Evolutionary conservation across 2,888 invertebrate species (phyloP), one percentile per base, ranked within the genome.

Genomic region (Cantharis rufa): DNA sequence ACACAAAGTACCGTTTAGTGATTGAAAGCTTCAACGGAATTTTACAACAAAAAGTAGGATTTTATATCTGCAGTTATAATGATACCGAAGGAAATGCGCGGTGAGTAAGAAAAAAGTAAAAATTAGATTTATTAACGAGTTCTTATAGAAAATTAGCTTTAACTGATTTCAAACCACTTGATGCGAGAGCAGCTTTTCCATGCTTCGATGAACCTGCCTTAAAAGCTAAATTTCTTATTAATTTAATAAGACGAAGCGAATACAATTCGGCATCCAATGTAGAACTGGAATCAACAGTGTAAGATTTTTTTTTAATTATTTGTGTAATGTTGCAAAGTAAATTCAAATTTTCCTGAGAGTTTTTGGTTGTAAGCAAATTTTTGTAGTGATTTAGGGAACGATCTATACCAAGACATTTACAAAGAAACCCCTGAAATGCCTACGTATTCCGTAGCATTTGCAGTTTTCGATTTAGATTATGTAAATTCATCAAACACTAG

Each of bases 391-490:
- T 66, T 77, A 24, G 72, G 74, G 18, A 27, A 64, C 15, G 76
- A 70, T n/a, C 63, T 73, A 10, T 71, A 71, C 15, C 27, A 72
- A 24, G 78, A 78, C 10, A 71, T 11, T 77, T 89, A 86, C 13
- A 79, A 85, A 64, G 89, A 82, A 27, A 88, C 90, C 0, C 89
- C 89, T 1, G 11, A 84, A 1, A 90, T 95, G 95, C 94, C 94
- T 15, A 94, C 95, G 0, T 96, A 96, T 83, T 88, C 96, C 16
- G 93, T 96, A 4, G 96, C 96, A 0, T 94, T 94, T 83, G 92
- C 94, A 0, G 92, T 96, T n/a, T 93, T 93, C 0, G 94, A 95
- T 85, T 79, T 72, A 62, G 70, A 69, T 18, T 68, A 11, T 3
- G 62, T 72, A 15, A 61, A 64, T 13, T 48, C 28, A 16, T 10